These are phyloP conservation scores for Hirtodrosophila confusa DNA, from an alignment of 2,888 invertebrate species.

Conservation along the genomic window DNA sequence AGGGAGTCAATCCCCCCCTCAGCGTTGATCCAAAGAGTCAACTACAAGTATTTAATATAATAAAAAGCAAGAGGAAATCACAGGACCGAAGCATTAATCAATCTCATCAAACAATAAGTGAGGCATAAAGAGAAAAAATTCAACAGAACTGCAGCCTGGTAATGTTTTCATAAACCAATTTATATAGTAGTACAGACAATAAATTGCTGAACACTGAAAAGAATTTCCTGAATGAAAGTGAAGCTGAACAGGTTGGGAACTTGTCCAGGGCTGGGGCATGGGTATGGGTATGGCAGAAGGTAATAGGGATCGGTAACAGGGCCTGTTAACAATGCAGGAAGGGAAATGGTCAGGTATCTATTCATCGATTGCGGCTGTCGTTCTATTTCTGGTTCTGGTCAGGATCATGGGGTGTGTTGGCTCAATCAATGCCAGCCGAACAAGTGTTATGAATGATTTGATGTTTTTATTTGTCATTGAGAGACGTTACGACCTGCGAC, in stretches of 20 bases:
- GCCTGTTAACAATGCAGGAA: slow-evolving; percentile 5
- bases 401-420: slow-evolving; percentile 78
- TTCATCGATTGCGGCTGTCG: slow-evolving; percentile 8
- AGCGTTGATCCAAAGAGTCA: slow-evolving; percentile 31
- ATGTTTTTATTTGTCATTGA: slow-evolving; percentile 75
- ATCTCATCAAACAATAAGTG: slow-evolving; percentile 59
- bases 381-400: slow-evolving; percentile 24
- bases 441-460: slow-evolving; percentile 80
- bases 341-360: slow-evolving; percentile 21
- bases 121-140: slow-evolving; percentile 45
- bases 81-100: slow-evolving; percentile 62
- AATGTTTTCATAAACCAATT: slow-evolving; percentile 71
- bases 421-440: slow-evolving; percentile 78
- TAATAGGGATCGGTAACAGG: slow-evolving; percentile 17
- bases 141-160: slow-evolving; percentile 53
- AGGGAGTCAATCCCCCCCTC: slow-evolving; percentile 3
- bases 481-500: slow-evolving; percentile 44
- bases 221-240: slow-evolving; percentile 68
- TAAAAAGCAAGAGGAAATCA: slow-evolving; percentile 10
- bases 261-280: not conserved
- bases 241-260: slow-evolving; percentile 54
- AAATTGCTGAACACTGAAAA: slow-evolving; percentile 44
- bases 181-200: slow-evolving; percentile 52
- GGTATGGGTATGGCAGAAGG: too few species aligned
- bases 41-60: slow-evolving; percentile 33